Percentiles rank a stretch among this genome's conserved stretches.
Evolutionary conservation across 2,888 invertebrate species (phyloP).

Genomic region (Cephalotes varians): DNA sequence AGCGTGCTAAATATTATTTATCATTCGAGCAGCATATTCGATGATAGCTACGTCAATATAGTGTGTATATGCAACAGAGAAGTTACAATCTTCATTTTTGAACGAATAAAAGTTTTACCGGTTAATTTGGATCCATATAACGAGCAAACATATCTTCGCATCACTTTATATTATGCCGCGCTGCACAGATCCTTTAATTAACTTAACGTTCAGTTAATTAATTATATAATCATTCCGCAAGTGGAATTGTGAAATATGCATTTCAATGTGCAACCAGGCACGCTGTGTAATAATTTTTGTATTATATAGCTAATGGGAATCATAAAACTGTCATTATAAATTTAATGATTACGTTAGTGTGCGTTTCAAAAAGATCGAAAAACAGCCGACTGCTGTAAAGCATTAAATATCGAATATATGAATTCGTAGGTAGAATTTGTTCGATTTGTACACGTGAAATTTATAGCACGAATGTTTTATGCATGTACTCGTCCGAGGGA

Average conservation of each 20-base stretch:
- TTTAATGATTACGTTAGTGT: conserved; percentile 9
- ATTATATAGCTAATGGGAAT: conserved; percentile 5
- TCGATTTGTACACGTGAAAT: conserved; percentile 30
- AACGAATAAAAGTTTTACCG: background rate
- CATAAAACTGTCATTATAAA: conserved; percentile 26
- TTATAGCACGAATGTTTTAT: conserved; percentile 51
- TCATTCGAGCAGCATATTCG: background rate
- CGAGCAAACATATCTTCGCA: background rate
- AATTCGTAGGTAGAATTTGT: conserved; percentile 5
- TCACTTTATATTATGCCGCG: background rate
- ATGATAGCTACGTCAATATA: background rate
- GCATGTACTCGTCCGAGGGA: conserved; percentile 27
- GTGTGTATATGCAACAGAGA: too few relatives aligned
- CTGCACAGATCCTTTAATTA: conserved; percentile 25
- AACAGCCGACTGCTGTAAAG: background rate
- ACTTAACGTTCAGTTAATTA: background rate
- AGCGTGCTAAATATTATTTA: background rate
- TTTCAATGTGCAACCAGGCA: background rate
- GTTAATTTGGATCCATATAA: background rate
- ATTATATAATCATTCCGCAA: background rate
- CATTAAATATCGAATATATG: conserved; percentile 21
- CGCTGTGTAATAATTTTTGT: background rate
- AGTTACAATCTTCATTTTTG: background rate
- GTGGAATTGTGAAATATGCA: background rate
- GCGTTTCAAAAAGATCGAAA: background rate